Base-by-base conservation (phyloP, 2,888 invertebrate species). In the Phaedon cochleariae region DNA sequence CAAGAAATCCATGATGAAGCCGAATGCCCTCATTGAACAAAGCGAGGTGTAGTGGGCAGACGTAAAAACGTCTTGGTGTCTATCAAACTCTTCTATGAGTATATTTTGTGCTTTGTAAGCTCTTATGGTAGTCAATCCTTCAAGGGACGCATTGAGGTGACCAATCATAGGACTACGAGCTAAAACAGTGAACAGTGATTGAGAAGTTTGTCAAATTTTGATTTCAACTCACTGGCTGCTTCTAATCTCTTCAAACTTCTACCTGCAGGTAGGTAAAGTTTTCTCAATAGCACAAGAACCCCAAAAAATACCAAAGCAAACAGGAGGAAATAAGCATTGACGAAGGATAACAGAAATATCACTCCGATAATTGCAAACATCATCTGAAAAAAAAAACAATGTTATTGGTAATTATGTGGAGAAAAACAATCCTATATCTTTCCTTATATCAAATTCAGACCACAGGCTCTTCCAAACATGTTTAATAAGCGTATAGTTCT, bases 121-220 rank as follows among this genome's bases (percentile, higher is more conserved):
- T 65, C 82, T 73, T 41, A 83, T 81, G 21, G 81, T 83, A n/a
- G 80, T 76, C 21, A 82, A 65, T n/a, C 83, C 83, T 72, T 82
- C 82, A 4, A 83, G 66, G 1, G 82, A 79, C 7, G 83, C 77
- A 67, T 81, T 83, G 12, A 83, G 63, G 51, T 81, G 81, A 9
- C 82, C 82, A 29, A 82, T 71, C 62, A 82, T 74, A 10, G 83
- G 82, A 70, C 82, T 82, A 58, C 81, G 72, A 61, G 80, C 82
- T 82, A 66, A 62, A 79, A 77, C 41, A 57, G n/a, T n/a, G n/a
- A n/a, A n/a, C n/a, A n/a, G n/a, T n/a, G n/a, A n/a, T n/a, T n/a
- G n/a, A n/a, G n/a, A n/a, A n/a, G n/a, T n/a, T n/a, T n/a, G n/a
- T n/a, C n/a, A n/a, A n/a, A n/a, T 26, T 26, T 26, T 26, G 26